phyloP scores from a whole-genome alignment of 2,888 invertebrate species.

The Agrochola circellaris region DNA sequence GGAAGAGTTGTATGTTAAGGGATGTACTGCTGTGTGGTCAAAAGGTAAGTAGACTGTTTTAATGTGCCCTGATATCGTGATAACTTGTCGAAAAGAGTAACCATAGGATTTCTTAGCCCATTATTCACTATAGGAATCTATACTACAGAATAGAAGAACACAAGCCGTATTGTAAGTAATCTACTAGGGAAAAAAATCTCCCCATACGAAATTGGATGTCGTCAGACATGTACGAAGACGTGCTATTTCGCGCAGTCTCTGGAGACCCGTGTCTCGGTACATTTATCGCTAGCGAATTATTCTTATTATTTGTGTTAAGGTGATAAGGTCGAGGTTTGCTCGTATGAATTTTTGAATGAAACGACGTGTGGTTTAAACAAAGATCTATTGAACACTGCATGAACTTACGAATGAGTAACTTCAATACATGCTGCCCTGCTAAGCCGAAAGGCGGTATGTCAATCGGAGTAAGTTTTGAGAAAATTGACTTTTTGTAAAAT shows the following conservation, averaged over 20 bases:
- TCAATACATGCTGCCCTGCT: too few relatives aligned
- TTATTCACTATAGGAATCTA: background rate
- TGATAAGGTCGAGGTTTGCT: too few relatives aligned
- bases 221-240: background rate
- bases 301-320: too few relatives aligned
- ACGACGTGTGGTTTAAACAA: too few relatives aligned
- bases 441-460: too few relatives aligned
- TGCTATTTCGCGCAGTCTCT: background rate
- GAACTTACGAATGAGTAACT: too few relatives aligned
- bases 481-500: too few relatives aligned
- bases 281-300: background rate
- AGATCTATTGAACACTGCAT: too few relatives aligned
- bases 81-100: background rate
- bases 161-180: background rate
- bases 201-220: background rate
- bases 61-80: background rate
- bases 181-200: background rate
- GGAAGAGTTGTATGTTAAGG: constrained; percentile 97
- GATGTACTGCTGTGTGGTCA: constrained; percentile 96
- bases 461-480: too few relatives aligned
- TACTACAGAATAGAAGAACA: background rate
- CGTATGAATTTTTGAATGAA: too few relatives aligned
- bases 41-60: constrained; percentile 84
- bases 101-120: too few relatives aligned
- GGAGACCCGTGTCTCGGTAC: background rate